These are phyloP conservation scores for Coptotermes formosanus DNA, from an alignment of 1,140 invertebrate genomes.

Conservation along the genomic window DNA sequence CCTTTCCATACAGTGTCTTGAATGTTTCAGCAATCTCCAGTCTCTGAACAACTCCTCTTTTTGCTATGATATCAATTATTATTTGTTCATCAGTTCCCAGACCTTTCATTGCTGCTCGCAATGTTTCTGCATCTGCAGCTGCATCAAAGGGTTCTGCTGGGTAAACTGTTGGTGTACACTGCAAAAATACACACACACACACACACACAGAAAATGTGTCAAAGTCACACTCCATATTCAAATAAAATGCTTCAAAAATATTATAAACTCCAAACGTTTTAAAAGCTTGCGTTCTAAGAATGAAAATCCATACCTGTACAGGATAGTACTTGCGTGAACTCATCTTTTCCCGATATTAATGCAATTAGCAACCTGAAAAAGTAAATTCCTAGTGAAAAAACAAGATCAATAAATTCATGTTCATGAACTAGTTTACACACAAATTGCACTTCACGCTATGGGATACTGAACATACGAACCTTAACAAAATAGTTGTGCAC, in stretches of 20 bases:
- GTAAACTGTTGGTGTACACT: slow-evolving; percentile 65
- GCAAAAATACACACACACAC: slow-evolving; percentile 39
- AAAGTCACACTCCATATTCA: neutral
- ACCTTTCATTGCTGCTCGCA: slow-evolving; percentile 82
- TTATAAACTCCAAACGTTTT: neutral
- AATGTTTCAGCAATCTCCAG: slow-evolving; percentile 71
- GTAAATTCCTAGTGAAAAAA: neutral
- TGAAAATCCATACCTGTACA: neutral
- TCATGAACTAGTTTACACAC: neutral
- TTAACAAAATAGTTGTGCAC: neutral
- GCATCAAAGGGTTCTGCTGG: slow-evolving; percentile 67
- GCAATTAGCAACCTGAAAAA: neutral
- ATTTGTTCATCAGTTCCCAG: slow-evolving; percentile 78
- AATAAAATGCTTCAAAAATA: neutral
- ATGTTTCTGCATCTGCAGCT: slow-evolving; percentile 67
- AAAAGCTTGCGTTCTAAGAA: neutral
- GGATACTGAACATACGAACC: neutral
- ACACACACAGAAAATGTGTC: neutral
- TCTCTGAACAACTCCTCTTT: slow-evolving; percentile 69
- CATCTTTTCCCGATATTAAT: neutral
- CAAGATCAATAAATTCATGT: neutral
- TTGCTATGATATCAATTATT: slow-evolving; percentile 74
- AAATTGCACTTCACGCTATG: neutral
- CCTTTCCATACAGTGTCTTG: slow-evolving; percentile 83
- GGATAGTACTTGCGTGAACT: slow-evolving; percentile 22